A percentile compares a stretch with the other conserved stretches of the same genome.
Conservation (phyloP, 2,797 vertebrate species). For the Labroides dimidiatus region DNA sequence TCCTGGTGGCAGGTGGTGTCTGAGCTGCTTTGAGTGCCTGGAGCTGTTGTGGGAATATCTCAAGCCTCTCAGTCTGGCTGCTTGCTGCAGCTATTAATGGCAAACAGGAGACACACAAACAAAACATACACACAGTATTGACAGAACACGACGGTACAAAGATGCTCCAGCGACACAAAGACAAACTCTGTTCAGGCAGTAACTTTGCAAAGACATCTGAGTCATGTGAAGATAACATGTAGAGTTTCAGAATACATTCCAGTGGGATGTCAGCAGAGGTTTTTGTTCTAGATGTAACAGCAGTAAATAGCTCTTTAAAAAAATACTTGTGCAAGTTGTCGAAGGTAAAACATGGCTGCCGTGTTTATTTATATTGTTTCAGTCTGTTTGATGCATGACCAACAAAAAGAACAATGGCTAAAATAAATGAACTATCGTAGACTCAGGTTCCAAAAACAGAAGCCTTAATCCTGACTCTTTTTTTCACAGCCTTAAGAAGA, state of each 20-base stretch:
- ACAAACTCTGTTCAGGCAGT: constrained; percentile 1
- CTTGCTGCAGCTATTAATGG: constrained; percentile 49
- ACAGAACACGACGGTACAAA: constrained; percentile 19
- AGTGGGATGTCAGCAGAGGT: too few relatives aligned
- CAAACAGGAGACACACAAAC: constrained; percentile 40
- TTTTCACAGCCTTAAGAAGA: too few relatives aligned
- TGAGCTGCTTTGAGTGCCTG: constrained; percentile 22
- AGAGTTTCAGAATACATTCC: too few relatives aligned
- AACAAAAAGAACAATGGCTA: too few relatives aligned
- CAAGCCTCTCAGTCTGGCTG: constrained; percentile 41
- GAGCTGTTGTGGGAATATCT: constrained; percentile 48
- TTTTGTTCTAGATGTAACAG: too few relatives aligned
- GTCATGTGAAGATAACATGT: background rate
- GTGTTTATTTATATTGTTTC: too few relatives aligned
- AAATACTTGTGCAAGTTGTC: background rate
- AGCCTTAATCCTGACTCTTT: too few relatives aligned
- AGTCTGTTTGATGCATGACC: too few relatives aligned
- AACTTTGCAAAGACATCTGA: background rate
- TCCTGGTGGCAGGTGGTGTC: constrained; percentile 45
- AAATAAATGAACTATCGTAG: too few relatives aligned
- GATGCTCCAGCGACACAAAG: constrained; percentile 12
- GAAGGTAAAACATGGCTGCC: background rate
- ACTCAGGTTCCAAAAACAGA: too few relatives aligned
- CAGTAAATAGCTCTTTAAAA: too few relatives aligned
- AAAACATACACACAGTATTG: constrained; percentile 33